These are phyloP conservation scores for Sminthurides aquaticus DNA, from an alignment of 2,888 invertebrate species.

Conservation along the genomic window DNA sequence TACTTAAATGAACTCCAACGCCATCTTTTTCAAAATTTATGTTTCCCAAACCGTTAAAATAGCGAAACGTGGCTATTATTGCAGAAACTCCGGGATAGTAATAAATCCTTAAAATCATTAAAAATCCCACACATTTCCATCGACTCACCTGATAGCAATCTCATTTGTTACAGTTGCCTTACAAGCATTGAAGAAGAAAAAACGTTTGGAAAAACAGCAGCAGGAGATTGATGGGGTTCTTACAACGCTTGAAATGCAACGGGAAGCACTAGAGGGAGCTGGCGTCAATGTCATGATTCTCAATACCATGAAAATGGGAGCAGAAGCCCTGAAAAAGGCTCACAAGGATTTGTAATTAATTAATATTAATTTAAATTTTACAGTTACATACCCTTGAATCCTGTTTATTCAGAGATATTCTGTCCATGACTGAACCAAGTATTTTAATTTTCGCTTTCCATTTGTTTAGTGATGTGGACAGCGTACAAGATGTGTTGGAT, in stretches of 20 bases:
- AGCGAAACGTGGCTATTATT: too few relatives aligned
- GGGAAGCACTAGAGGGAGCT: conserved; percentile 94
- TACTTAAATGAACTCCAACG: too few relatives aligned
- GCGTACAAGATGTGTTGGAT: conserved; percentile 56
- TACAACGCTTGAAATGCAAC: conserved; percentile 92
- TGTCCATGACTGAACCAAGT: neutral
- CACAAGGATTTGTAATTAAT: conserved; percentile 68
- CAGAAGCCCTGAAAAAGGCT: conserved; percentile 88
- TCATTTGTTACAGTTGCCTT: conserved; percentile 68
- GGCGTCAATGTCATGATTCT: conserved; percentile 96
- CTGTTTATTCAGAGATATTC: neutral
- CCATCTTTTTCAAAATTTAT: too few relatives aligned
- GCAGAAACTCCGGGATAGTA: too few relatives aligned
- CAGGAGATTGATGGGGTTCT: conserved; percentile 96
- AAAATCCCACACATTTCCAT: too few relatives aligned
- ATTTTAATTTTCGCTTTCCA: neutral
- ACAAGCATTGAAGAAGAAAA: conserved; percentile 93
- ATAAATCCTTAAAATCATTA: too few relatives aligned
- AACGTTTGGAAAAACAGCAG: conserved; percentile 91
- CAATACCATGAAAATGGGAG: conserved; percentile 90
- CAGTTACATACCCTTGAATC: neutral
- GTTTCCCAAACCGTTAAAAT: too few relatives aligned
- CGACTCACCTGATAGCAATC: too few relatives aligned
- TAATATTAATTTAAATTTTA: neutral
- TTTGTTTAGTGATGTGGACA: conserved; percentile 49